phyloP scores from a whole-genome alignment of 2,113 vertebrate species.

The Vicugna pacos region DNA sequence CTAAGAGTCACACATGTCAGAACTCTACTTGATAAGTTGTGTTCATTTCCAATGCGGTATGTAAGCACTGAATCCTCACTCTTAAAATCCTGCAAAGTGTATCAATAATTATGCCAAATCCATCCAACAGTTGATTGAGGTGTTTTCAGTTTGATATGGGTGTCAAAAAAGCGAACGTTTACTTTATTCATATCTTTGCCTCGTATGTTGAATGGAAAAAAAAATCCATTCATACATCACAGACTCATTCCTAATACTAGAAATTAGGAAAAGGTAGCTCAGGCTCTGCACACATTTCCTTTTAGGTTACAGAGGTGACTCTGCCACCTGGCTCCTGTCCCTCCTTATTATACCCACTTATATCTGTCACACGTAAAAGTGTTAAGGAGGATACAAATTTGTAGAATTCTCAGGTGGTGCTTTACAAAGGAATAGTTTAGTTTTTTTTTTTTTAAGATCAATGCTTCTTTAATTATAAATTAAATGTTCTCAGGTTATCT shows the following conservation, averaged over 20 bases:
- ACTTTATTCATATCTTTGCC: constrained; percentile 79
- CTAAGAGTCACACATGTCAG: constrained; percentile 76
- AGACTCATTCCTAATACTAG: constrained; percentile 60
- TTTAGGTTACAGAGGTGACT: constrained; percentile 62
- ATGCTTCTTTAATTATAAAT: not conserved
- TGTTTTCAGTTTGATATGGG: constrained; percentile 81
- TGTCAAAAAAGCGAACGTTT: constrained; percentile 80
- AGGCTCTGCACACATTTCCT: constrained; percentile 38
- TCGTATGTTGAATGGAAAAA: constrained; percentile 77
- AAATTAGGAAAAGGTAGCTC: constrained; percentile 59
- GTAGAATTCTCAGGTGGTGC: not conserved
- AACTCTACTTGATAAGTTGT: constrained; percentile 79
- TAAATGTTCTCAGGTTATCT: not conserved
- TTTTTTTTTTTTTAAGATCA: not conserved
- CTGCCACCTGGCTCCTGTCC: constrained; percentile 38
- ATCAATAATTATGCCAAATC: constrained; percentile 84
- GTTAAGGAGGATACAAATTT: constrained; percentile 60
- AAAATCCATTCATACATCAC: constrained; percentile 76
- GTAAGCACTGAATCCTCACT: constrained; percentile 78
- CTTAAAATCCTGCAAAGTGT: constrained; percentile 78
- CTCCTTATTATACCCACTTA: constrained; percentile 37
- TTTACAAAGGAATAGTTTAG: constrained; percentile 5
- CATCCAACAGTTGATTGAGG: constrained; percentile 82
- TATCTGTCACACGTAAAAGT: constrained; percentile 45
- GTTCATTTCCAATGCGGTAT: constrained; percentile 76